phyloP scores from a whole-genome alignment of 2,797 vertebrate genomes.

The Megalops cyprinoides region DNA sequence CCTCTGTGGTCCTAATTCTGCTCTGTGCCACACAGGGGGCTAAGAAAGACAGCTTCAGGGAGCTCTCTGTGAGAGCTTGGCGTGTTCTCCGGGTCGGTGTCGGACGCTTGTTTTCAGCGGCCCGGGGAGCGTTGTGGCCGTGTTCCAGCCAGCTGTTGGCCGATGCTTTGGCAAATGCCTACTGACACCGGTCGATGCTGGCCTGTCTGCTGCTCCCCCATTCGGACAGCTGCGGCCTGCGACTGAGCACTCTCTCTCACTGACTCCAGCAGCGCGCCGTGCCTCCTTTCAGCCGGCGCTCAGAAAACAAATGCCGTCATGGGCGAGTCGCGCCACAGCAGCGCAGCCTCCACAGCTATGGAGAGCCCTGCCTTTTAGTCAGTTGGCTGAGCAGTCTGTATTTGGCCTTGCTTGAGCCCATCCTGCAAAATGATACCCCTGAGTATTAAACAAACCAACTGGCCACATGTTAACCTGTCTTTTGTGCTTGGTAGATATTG shows the following conservation, averaged over 20 bases:
- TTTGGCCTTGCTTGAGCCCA: neutral
- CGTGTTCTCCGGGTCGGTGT: neutral
- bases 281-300: neutral
- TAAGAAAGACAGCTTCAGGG: no score
- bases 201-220: slow-evolving; percentile 58
- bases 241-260: slow-evolving; percentile 45
- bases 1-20: no score
- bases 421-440: neutral
- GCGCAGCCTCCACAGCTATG: neutral
- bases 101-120: no score
- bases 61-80: no score
- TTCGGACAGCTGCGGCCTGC: slow-evolving; percentile 53
- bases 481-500: neutral
- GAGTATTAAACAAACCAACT: neutral
- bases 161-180: slow-evolving; percentile 47
- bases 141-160: slow-evolving; percentile 24
- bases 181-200: slow-evolving; percentile 41
- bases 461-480: neutral
- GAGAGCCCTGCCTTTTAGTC: neutral
- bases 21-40: no score
- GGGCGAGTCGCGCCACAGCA: slow-evolving; percentile 1
- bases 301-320: neutral
- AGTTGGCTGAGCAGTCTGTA: neutral
- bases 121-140: slow-evolving; percentile 20
- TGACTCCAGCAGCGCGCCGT: neutral